phyloP scores from a whole-genome alignment of 2,888 invertebrate genomes.

The Plusia festucae region DNA sequence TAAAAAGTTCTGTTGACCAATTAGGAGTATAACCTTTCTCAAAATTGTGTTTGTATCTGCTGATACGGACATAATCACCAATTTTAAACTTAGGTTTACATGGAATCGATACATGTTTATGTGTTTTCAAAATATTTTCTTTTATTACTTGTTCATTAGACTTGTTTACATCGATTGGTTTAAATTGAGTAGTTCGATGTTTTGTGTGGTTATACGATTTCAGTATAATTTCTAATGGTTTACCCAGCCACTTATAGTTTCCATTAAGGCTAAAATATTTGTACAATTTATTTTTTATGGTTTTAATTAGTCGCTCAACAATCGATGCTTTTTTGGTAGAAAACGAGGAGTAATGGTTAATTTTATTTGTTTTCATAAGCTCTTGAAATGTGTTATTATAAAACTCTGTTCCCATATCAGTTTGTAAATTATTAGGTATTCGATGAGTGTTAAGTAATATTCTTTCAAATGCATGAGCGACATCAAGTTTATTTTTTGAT shows the following conservation, averaged over 20 bases:
- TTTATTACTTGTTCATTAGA: conserved; percentile 11
- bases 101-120: too few relatives aligned
- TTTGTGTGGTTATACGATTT: conserved; percentile 18
- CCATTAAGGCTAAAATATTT: conserved; percentile 19
- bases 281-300: conserved; percentile 11
- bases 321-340: conserved; percentile 39
- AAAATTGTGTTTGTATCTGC: conserved; percentile 42
- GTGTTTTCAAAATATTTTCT: background rate
- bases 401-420: conserved; percentile 41
- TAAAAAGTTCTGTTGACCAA: conserved; percentile 52
- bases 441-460: conserved; percentile 9
- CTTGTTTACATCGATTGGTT: conserved; percentile 26
- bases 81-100: background rate
- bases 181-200: conserved; percentile 24
- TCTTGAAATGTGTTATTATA: conserved; percentile 39
- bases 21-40: conserved; percentile 41
- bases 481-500: conserved; percentile 21
- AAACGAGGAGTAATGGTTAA: conserved; percentile 42
- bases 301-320: conserved; percentile 15
- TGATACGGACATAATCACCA: conserved; percentile 36
- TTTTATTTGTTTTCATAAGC: conserved; percentile 54
- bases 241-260: conserved; percentile 19
- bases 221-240: background rate
- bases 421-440: conserved; percentile 42
- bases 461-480: conserved; percentile 14